Percentiles rank a stretch among this genome's conserved stretches.
Conservation (phyloP, 2,888 invertebrate genomes). For the Polia nebulosa region DNA sequence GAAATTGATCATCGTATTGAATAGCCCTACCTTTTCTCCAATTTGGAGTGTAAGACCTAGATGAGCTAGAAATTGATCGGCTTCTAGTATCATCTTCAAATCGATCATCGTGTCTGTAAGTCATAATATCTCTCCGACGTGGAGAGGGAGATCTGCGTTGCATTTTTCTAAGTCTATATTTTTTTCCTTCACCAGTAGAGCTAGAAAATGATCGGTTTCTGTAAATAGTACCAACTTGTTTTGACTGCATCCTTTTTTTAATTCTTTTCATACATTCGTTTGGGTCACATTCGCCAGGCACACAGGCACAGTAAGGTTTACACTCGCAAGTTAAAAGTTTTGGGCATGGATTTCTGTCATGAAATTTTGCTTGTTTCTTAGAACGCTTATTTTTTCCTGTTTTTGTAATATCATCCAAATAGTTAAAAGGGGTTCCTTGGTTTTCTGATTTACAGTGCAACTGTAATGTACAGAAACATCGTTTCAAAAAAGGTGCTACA, state of each 20-base stretch:
- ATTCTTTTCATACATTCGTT: conserved; percentile 64
- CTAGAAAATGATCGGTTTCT: conserved; percentile 37
- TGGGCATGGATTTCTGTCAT: not conserved
- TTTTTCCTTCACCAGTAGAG: conserved; percentile 17
- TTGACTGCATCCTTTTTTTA: conserved; percentile 46
- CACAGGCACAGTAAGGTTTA: conserved; percentile 70
- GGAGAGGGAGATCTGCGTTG: conserved; percentile 24
- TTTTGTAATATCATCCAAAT: conserved; percentile 35
- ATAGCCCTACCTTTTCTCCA: not conserved
- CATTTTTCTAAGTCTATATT: conserved; percentile 5
- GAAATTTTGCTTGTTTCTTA: conserved; percentile 5
- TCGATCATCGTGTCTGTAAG: conserved; percentile 1
- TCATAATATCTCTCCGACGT: not conserved
- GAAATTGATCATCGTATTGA: conserved; percentile 1
- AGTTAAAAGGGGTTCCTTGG: conserved; percentile 23
- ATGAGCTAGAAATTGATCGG: conserved; percentile 34
- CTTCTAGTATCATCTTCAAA: not conserved
- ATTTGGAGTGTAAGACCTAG: conserved; percentile 1
- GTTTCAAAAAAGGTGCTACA: conserved; percentile 65
- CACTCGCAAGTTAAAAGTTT: conserved; percentile 65
- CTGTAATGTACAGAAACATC: conserved; percentile 75
- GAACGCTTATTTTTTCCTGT: conserved; percentile 16
- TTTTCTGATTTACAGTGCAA: conserved; percentile 51
- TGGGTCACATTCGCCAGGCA: conserved; percentile 70
- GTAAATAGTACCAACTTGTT: conserved; percentile 25